A percentile compares a stretch with the other conserved stretches of the same genome.
These are phyloP conservation scores for Pseudois nayaur DNA, from an alignment of 2,113 vertebrate species.

Conservation along the genomic window DNA sequence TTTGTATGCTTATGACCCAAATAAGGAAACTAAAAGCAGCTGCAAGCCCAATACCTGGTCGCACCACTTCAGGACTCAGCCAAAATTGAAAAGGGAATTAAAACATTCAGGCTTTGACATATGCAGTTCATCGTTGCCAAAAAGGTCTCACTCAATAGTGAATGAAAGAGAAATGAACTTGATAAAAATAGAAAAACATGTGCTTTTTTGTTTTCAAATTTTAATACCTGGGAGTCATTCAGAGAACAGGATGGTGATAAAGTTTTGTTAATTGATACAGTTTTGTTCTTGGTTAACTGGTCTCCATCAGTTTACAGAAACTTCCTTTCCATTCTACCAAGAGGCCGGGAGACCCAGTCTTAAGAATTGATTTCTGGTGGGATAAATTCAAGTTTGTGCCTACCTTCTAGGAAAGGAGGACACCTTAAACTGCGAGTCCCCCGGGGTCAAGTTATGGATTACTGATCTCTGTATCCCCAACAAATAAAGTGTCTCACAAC, in stretches of 20 bases:
- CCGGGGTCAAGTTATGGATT: background rate
- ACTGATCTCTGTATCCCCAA: background rate
- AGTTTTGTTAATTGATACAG: background rate
- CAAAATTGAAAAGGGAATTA: background rate
- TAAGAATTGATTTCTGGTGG: background rate
- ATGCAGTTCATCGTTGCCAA: background rate
- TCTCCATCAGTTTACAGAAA: background rate
- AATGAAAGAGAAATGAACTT: background rate
- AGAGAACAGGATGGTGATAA: background rate
- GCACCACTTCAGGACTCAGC: background rate
- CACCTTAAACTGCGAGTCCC: no score
- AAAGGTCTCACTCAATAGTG: background rate
- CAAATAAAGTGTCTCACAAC: background rate
- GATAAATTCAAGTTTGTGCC: background rate
- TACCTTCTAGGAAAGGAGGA: background rate
- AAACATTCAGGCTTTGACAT: background rate
- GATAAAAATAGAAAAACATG: background rate
- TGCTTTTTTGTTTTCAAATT: background rate
- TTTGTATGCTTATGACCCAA: background rate
- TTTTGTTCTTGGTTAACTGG: background rate
- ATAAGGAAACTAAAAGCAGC: background rate
- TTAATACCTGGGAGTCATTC: background rate
- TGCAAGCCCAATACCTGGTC: fast-evolving
- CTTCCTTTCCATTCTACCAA: background rate
- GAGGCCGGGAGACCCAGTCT: background rate